Base-by-base conservation (phyloP, 2,888 invertebrate species). In the Noctua fimbriata region DNA sequence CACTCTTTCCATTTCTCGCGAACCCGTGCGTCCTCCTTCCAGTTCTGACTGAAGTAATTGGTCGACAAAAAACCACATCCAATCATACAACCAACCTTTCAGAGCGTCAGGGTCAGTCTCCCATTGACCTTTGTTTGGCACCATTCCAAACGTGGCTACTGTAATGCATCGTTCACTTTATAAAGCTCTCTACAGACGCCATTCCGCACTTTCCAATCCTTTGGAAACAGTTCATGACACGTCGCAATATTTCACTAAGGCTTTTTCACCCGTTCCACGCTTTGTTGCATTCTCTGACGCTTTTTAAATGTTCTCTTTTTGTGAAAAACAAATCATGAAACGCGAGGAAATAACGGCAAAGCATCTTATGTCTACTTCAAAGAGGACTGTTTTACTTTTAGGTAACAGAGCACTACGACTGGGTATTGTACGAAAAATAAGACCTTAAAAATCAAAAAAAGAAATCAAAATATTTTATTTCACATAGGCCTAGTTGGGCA, bases 181-280 rank as follows among this genome's bases (percentile, higher is more conserved):
- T n/a, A 65, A 79, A 82, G 55, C 79, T 85, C 28, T 69, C 66
- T 66, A 67, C 73, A 76, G 85, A 84, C 76, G 69, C 66, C 44
- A 63, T 75, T 78, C 65, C 47, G 14, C 52, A 66, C 70, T 82
- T 79, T 79, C 14, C 65, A 83, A 77, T 86, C 74, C 79, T 79
- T 81, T 79, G 70, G 66, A 73, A 66, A 14, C 52, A 78, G 71
- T 74, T 79, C 55, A 36, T 82, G 84, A 86, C 79, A 86, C 71
- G 79, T 76, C 73, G 76, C 71, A 82, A 84, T 86, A 82, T 82
- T 86, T 84, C 70, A 84, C 32, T 0, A 55, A 36, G 70, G 41
- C 69, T 65, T 76, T 84, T 83, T 52, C 28, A 47, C 63, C 21
- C 41, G 14, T 66, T 79, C 41, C 55, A 76, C 66, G 14, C 36